Evolutionary conservation across 2,113 vertebrate species (phyloP).

Genomic region (Hydrolagus affinis): DNA sequence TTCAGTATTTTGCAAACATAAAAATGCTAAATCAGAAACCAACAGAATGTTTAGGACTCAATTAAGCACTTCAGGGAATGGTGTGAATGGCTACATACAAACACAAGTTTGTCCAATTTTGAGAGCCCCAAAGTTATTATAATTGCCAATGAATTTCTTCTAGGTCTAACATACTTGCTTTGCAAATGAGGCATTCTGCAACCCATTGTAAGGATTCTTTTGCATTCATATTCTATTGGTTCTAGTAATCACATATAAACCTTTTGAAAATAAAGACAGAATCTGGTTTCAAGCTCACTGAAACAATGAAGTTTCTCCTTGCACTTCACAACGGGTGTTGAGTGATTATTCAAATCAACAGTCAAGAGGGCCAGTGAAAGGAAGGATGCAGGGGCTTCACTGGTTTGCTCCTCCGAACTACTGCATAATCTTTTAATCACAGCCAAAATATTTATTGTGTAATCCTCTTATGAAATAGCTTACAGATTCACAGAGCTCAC

Average conservation of each 20-base stretch:
- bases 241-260: background rate
- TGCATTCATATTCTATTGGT: background rate
- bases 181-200: background rate
- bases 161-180: background rate
- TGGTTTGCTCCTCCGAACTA: background rate
- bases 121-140: background rate
- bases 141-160: background rate
- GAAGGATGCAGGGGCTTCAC: background rate
- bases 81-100: background rate
- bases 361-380: background rate
- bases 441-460: constrained; percentile 62
- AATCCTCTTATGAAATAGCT: constrained; percentile 74
- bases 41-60: background rate
- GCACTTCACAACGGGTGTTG: background rate
- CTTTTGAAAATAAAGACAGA: background rate
- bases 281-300: background rate
- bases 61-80: background rate
- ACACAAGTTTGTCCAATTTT: background rate
- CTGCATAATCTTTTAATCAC: constrained; percentile 57
- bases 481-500: constrained; percentile 65
- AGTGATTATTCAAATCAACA: background rate
- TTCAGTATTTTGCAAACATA: background rate
- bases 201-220: background rate
- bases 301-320: background rate
- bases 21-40: background rate